Conservation (phyloP, 1,140 invertebrate genomes). For the Drosophila saltans region DNA sequence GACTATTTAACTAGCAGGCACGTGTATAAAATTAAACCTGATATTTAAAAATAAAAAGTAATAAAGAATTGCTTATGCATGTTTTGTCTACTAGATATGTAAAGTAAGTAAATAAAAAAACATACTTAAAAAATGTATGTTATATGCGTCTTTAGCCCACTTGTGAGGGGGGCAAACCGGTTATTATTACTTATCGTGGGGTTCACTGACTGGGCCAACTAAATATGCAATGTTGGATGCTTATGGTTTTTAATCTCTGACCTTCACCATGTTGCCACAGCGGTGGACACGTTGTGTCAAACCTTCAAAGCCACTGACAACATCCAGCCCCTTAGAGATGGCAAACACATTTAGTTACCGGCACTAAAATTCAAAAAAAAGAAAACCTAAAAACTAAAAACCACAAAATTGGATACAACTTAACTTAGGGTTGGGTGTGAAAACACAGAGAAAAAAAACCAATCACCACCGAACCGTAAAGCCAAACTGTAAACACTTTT, state of each 20-base stretch:
- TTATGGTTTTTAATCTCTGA: conserved; percentile 33
- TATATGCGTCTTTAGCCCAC: conserved; percentile 13
- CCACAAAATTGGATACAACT: conserved; percentile 65
- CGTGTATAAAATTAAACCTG: conserved; percentile 48
- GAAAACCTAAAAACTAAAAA: not conserved
- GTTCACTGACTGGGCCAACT: conserved; percentile 26
- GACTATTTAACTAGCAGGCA: conserved; percentile 34
- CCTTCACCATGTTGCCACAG: conserved; percentile 49
- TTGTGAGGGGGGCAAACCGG: conserved; percentile 27
- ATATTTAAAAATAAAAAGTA: conserved; percentile 37
- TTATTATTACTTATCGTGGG: conserved; percentile 17
- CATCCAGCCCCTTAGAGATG: conserved; percentile 35
- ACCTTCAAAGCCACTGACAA: conserved; percentile 58
- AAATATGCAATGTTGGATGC: conserved; percentile 45
- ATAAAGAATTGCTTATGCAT: conserved; percentile 30
- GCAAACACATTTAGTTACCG: conserved; percentile 69
- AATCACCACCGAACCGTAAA: conserved; percentile 6
- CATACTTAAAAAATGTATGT: not conserved
- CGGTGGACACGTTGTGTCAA: conserved; percentile 21
- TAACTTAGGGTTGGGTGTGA: conserved; percentile 55
- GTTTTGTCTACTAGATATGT: conserved; percentile 11
- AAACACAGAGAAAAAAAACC: conserved; percentile 42
- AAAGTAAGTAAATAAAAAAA: not conserved
- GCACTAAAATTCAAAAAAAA: conserved; percentile 41
- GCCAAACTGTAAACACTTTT: conserved; percentile 59